Evolutionary conservation across 2,888 invertebrate species (phyloP).

Genomic region (Aquatica leii): DNA sequence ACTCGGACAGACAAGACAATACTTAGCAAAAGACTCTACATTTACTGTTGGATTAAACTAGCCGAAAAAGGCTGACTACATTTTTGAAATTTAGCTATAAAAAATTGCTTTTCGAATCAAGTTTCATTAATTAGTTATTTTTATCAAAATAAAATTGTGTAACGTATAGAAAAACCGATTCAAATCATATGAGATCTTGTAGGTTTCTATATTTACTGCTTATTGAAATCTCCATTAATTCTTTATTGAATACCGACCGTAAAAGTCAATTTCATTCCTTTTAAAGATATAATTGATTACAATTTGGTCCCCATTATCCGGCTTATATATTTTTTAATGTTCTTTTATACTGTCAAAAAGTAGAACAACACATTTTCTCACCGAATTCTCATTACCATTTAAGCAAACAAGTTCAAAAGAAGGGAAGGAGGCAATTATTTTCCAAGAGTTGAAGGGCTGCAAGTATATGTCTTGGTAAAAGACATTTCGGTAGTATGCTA

Average conservation of each 20-base stretch:
- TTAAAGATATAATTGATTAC: conserved; percentile 20
- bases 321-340: conserved; percentile 24
- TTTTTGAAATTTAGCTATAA: conserved; percentile 17
- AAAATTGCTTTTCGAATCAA: neutral
- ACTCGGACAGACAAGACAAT: conserved; percentile 48
- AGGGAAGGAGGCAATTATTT: conserved; percentile 55
- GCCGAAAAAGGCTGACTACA: conserved; percentile 26
- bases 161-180: too few species aligned
- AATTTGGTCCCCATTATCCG: conserved; percentile 16
- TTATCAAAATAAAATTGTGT: too few species aligned
- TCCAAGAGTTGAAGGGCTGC: conserved; percentile 37
- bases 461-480: conserved; percentile 37
- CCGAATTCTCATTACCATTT: conserved; percentile 54
- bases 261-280: conserved; percentile 19
- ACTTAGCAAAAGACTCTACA: conserved; percentile 46
- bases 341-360: conserved; percentile 32
- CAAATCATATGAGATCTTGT: neutral
- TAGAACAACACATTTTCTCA: conserved; percentile 32
- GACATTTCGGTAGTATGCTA: conserved; percentile 59
- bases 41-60: conserved; percentile 38
- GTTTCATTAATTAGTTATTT: too few species aligned
- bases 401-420: conserved; percentile 50
- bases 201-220: conserved; percentile 7
- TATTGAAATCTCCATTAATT: conserved; percentile 19
- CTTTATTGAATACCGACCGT: conserved; percentile 10